These are phyloP conservation scores for Gallinago jamesoni DNA, from an alignment of 2,113 vertebrate genomes.

Conservation along the genomic window DNA sequence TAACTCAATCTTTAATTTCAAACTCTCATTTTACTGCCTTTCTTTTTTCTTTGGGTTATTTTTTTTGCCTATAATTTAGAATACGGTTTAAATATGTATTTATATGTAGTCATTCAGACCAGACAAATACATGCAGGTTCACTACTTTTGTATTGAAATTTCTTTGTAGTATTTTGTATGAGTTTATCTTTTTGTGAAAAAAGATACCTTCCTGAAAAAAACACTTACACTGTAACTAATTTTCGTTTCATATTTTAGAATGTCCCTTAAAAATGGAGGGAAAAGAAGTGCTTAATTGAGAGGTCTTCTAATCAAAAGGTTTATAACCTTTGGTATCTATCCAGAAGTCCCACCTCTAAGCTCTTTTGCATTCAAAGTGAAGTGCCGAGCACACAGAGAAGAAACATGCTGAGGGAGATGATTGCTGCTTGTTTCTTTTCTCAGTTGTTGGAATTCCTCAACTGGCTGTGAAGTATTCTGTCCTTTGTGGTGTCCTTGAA, in stretches of 20 bases:
- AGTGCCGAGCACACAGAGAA: not conserved
- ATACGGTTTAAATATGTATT: not conserved
- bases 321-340: not conserved
- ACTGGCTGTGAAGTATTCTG: not conserved
- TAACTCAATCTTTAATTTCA: not conserved
- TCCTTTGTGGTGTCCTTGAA: not conserved
- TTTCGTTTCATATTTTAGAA: not conserved
- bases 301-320: not conserved
- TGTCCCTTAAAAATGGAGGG: not conserved
- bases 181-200: not conserved
- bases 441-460: not conserved
- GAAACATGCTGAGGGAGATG: not conserved
- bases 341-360: not conserved
- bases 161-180: not conserved
- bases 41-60: not conserved
- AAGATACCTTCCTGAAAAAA: not conserved
- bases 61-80: not conserved
- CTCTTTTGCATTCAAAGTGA: not conserved
- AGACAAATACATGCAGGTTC: not conserved
- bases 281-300: not conserved
- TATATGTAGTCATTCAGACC: not conserved
- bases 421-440: not conserved
- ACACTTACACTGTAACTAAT: not conserved
- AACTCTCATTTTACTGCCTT: not conserved
- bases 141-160: not conserved